Percentiles rank a stretch among this genome's conserved stretches.
Evolutionary conservation across 1,140 invertebrate species (phyloP).

Genomic region (Propsilocerus akamusi): DNA sequence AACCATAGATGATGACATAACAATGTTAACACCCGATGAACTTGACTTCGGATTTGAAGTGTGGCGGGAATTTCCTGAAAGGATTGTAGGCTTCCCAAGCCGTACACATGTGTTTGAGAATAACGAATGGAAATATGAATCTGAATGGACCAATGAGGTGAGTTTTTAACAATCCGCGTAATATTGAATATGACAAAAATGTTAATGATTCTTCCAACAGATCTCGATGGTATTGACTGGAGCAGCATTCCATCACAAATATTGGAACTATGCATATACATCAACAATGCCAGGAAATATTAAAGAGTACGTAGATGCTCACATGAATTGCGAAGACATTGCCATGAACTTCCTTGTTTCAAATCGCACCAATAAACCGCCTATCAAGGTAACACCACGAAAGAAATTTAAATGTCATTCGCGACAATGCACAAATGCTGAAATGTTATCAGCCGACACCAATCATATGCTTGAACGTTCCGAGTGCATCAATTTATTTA

Average conservation of each 20-base stretch:
- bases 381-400: constrained; percentile 90
- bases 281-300: constrained; percentile 61
- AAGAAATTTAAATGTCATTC: constrained; percentile 92
- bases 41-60: constrained; percentile 78
- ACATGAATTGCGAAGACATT: constrained; percentile 92
- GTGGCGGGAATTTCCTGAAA: constrained; percentile 84
- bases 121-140: constrained; percentile 73
- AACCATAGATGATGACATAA: constrained; percentile 84
- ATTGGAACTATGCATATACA: constrained; percentile 81
- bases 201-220: too few species aligned
- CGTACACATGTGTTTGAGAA: constrained; percentile 82
- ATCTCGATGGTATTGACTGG: constrained; percentile 86
- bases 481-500: constrained; percentile 78
- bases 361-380: constrained; percentile 79
- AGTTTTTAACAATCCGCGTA: too few species aligned
- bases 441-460: constrained; percentile 84
- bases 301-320: constrained; percentile 68
- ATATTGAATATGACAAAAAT: too few species aligned
- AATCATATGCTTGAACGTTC: constrained; percentile 87
- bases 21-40: constrained; percentile 86
- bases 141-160: constrained; percentile 89
- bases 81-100: constrained; percentile 83
- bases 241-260: constrained; percentile 86
- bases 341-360: constrained; percentile 88
- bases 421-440: constrained; percentile 70